Evolutionary conservation across 2,113 vertebrate genomes (phyloP).

Genomic region (Mustela lutreola): DNA sequence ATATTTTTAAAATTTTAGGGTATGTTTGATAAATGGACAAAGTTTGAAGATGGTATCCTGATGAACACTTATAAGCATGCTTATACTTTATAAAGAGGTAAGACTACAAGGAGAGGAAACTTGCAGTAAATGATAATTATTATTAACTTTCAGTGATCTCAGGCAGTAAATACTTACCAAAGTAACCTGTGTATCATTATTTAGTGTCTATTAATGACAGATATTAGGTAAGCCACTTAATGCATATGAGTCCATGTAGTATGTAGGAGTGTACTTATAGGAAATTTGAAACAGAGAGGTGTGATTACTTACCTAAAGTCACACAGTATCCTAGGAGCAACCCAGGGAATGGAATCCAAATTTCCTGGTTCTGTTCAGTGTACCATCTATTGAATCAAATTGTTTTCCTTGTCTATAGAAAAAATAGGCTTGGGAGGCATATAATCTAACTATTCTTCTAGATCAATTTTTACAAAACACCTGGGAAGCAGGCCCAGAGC

Average conservation of each 20-base stretch:
- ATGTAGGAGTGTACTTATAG: neutral
- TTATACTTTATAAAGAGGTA: neutral
- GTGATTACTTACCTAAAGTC: neutral
- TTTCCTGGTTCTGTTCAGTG: neutral
- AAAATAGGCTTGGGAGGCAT: slow-evolving; percentile 35
- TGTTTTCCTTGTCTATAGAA: slow-evolving; percentile 43
- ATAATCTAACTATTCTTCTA: slow-evolving; percentile 72
- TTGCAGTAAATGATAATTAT: neutral
- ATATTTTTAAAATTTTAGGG: neutral
- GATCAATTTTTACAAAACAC: slow-evolving; percentile 71
- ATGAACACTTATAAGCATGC: neutral
- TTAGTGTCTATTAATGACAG: neutral
- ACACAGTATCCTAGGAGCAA: slow-evolving; percentile 30
- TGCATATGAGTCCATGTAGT: neutral
- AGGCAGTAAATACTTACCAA: neutral
- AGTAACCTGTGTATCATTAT: neutral
- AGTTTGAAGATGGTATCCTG: neutral
- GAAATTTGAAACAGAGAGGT: slow-evolving; percentile 33
- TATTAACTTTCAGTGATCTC: neutral
- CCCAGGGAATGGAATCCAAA: neutral
- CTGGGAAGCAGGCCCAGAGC: slow-evolving; percentile 72
- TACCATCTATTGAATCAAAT: neutral
- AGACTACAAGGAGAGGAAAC: neutral
- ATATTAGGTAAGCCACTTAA: neutral
- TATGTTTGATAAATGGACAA: neutral